These are phyloP conservation scores for Odiellus spinosus DNA, from an alignment of 2,888 invertebrate species.

Conservation along the genomic window DNA sequence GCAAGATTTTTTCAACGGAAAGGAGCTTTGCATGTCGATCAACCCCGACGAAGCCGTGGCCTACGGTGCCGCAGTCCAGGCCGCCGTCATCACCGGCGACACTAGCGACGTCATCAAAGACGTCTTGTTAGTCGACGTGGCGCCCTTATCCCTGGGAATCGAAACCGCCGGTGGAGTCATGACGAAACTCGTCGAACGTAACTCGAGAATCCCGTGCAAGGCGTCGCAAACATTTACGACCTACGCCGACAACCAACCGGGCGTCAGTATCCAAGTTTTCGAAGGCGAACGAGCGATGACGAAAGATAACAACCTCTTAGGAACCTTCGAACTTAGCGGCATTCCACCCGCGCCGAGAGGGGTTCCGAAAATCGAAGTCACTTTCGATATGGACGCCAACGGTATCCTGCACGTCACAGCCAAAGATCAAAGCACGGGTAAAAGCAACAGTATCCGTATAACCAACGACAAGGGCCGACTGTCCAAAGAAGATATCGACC, in stretches of 20 bases:
- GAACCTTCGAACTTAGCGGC: no score
- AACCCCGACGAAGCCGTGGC: no score
- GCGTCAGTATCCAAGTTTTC: conserved; percentile 63
- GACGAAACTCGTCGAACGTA: no score
- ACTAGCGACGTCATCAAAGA: conserved; percentile 45
- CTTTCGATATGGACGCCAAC: conserved; percentile 64
- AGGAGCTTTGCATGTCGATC: conserved; percentile 52
- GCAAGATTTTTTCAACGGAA: conserved; percentile 57
- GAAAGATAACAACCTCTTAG: conserved; percentile 66
- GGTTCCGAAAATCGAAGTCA: conserved; percentile 58
- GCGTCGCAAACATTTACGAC: conserved; percentile 68
- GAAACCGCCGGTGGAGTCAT: conserved; percentile 50
- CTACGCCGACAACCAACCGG: conserved; percentile 78
- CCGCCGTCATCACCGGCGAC: conserved; percentile 45
- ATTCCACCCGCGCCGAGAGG: no score
- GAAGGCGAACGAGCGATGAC: no score
- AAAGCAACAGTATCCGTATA: no score
- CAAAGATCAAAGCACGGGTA: no score
- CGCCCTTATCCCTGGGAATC: conserved; percentile 40
- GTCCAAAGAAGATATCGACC: conserved; percentile 79
- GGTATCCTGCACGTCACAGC: no score
- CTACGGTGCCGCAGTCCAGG: conserved; percentile 57
- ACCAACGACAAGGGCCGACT: no score
- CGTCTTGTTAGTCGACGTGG: no score
- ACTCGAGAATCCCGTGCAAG: conserved; percentile 56